Evolutionary conservation across 2,797 vertebrate genomes (phyloP), one percentile per base, ranked within the genome.

Genomic region (Neosilurus hyrtlii): DNA sequence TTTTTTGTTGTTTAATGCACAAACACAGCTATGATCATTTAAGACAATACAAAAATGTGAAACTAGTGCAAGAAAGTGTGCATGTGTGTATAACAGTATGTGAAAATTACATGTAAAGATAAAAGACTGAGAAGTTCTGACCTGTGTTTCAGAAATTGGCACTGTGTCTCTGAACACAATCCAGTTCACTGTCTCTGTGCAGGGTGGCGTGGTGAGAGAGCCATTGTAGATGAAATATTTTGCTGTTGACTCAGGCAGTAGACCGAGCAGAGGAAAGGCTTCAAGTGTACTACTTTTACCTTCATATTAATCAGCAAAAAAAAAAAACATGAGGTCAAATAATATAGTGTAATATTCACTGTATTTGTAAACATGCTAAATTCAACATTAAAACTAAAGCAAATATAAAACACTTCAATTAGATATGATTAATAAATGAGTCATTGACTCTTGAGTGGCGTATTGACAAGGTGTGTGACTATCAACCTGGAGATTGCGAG

Each of bases 161-260:
- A 96, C 95, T 0, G 95, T 94, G 84, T 97, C 94, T 93, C 97
- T 97, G 88, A 99, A 98, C 80, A 99, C 90, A 82, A 99, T 94
- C 98, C 98, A 99, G 88, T 99, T 95, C 78, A 98, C 98, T 0
- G 91, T 93, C 91, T 99, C 98, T 0, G 93, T 95, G 92, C 97
- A 99, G 35, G 97, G 98, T 22, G 98, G 98, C 4, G 93, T 86
- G 0, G 96, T 97, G 77, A 99, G 90, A 0, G 98, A 99, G 43
- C 98, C 98, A 30, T 99, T 99, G 84, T 99, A 99, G 87, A 95
- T 96, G 89, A 97, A 99, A 87, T 98, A 99, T 89, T 98, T 98
- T 83, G 97, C 95, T 0, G 96, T 97, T 87, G 95, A 92, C 37
- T 96, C 95, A 0, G 98, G 98, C 86, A 99, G 92, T 88, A 99